Percentiles rank a stretch among this genome's conserved stretches.
phyloP scores from a whole-genome alignment of 2,113 vertebrate species.

The Trachemys scripta region DNA sequence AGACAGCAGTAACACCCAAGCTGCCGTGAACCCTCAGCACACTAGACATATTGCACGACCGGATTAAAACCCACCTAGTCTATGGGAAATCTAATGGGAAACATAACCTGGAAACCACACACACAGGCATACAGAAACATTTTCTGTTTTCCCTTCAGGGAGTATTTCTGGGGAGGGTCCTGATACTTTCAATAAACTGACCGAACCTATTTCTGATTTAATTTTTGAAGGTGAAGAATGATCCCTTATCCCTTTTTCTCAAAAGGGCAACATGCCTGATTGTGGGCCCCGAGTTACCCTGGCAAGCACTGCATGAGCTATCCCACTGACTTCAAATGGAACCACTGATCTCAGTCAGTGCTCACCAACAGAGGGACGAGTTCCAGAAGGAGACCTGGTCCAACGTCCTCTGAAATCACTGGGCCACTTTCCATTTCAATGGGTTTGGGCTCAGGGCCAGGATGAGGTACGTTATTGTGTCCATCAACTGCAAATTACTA shows the following conservation, averaged over 20 bases:
- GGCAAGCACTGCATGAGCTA: neutral
- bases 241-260: neutral
- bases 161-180: neutral
- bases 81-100: neutral
- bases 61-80: neutral
- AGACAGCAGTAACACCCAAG: neutral
- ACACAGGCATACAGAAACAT: neutral
- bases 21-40: slow-evolving; percentile 6
- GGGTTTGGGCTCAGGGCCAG: neutral
- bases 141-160: neutral
- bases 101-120: neutral
- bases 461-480: neutral
- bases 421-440: neutral
- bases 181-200: neutral
- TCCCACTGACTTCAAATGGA: neutral
- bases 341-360: neutral
- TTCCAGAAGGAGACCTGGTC: neutral
- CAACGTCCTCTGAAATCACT: neutral
- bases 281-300: neutral
- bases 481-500: neutral
- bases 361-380: neutral
- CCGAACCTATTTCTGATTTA: neutral
- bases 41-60: neutral
- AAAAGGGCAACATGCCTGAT: neutral
- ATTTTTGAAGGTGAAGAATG: neutral